Evolutionary conservation across 2,113 vertebrate species (phyloP).

Genomic region (Bos javanicus): DNA sequence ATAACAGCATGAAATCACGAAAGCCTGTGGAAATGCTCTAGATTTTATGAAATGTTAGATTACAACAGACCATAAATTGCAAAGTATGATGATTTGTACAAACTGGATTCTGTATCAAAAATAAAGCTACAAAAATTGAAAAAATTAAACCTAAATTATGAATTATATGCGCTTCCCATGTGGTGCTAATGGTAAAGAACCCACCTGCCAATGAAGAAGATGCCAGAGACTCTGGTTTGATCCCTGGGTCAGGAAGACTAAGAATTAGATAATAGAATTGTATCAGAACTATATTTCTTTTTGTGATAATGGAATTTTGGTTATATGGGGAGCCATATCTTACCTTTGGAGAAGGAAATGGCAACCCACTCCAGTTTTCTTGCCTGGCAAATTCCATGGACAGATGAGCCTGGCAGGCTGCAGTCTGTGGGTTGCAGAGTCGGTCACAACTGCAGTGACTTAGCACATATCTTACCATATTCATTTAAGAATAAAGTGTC

Average conservation of each 20-base stretch:
- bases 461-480: not conserved
- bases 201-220: not conserved
- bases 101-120: not conserved
- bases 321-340: not conserved
- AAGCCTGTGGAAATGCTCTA: not conserved
- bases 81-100: not conserved
- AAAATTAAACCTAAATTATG: not conserved
- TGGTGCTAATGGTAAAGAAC: not conserved
- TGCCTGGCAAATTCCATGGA: not conserved
- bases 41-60: not conserved
- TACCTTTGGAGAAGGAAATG: no score
- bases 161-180: not conserved
- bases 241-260: not conserved
- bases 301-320: not conserved
- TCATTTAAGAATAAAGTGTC: not conserved
- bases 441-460: accelerated
- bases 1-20: not conserved
- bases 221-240: not conserved
- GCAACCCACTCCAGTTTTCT: not conserved
- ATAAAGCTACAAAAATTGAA: not conserved
- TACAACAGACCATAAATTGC: not conserved
- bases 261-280: not conserved
- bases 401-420: not conserved
- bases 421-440: not conserved
- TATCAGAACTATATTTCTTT: not conserved